phyloP scores from a whole-genome alignment of 2,888 invertebrate species.

The Dasysyrphus tricinctus region DNA sequence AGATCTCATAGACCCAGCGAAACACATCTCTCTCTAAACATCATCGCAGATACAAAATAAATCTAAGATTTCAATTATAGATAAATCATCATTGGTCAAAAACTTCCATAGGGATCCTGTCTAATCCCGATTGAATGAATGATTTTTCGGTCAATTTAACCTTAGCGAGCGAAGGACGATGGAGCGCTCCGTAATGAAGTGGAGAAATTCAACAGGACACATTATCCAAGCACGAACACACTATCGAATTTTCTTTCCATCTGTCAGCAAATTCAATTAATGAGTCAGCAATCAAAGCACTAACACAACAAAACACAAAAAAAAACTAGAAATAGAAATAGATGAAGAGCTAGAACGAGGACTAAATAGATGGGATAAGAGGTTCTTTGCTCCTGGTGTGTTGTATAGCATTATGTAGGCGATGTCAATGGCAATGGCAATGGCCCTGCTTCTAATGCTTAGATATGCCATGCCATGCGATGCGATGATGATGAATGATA shows the following conservation, averaged over 20 bases:
- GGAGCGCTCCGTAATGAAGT: slow-evolving; percentile 68
- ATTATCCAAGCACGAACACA: slow-evolving; percentile 72
- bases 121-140: slow-evolving; percentile 74
- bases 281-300: slow-evolving; percentile 72
- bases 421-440: slow-evolving; percentile 12
- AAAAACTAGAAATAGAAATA: slow-evolving; percentile 4
- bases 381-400: slow-evolving; percentile 37
- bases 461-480: slow-evolving; percentile 36
- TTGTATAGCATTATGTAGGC: slow-evolving; percentile 8
- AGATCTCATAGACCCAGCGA: neutral
- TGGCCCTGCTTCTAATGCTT: neutral
- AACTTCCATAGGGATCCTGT: slow-evolving; percentile 70
- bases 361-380: slow-evolving; percentile 61
- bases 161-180: slow-evolving; percentile 44
- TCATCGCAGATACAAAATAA: slow-evolving; percentile 66
- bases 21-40: slow-evolving; percentile 30
- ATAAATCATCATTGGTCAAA: slow-evolving; percentile 75
- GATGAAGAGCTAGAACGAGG: slow-evolving; percentile 40
- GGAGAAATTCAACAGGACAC: slow-evolving; percentile 73
- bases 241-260: slow-evolving; percentile 72
- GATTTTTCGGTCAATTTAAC: slow-evolving; percentile 75
- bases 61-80: slow-evolving; percentile 74
- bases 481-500: slow-evolving; percentile 69
- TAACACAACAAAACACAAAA: slow-evolving; percentile 12
- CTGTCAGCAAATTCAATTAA: slow-evolving; percentile 75